phyloP scores from a whole-genome alignment of 2,113 vertebrate genomes.

The Anarhynchus alexandrinus region DNA sequence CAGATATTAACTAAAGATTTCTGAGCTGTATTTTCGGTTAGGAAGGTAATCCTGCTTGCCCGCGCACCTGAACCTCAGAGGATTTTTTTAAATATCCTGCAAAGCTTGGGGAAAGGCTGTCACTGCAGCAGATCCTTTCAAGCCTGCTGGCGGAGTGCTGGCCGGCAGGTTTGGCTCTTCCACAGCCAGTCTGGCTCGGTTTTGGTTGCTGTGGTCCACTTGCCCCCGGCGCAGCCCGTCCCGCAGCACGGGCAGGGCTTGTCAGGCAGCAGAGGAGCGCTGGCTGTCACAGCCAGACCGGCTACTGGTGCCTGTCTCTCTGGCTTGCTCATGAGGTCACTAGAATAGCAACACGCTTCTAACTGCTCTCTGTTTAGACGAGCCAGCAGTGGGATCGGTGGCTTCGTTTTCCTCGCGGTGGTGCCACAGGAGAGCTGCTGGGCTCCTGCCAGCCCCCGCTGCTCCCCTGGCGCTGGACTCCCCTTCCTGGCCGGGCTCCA shows the following conservation, averaged over 20 bases:
- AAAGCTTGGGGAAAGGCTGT: neutral
- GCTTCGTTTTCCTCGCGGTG: accelerated
- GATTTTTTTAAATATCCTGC: neutral
- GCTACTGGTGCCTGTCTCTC: neutral
- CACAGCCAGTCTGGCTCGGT: neutral
- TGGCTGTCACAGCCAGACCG: neutral
- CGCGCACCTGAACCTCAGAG: neutral
- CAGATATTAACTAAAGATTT: neutral
- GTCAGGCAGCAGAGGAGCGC: neutral
- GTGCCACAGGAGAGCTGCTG: neutral
- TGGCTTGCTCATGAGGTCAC: neutral
- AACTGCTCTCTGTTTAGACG: neutral
- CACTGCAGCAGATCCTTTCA: neutral
- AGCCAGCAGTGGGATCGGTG: neutral
- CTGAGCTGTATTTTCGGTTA: neutral
- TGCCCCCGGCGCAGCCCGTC: neutral
- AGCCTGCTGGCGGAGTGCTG: neutral
- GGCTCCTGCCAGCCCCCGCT: neutral
- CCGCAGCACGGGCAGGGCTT: neutral
- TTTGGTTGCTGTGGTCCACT: neutral
- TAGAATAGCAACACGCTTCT: neutral
- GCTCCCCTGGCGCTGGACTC: neutral
- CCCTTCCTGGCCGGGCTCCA: neutral
- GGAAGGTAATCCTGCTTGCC: neutral
- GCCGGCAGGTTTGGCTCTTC: neutral